Conservation (phyloP, 2,888 invertebrate species). For the Dioctria linearis region DNA sequence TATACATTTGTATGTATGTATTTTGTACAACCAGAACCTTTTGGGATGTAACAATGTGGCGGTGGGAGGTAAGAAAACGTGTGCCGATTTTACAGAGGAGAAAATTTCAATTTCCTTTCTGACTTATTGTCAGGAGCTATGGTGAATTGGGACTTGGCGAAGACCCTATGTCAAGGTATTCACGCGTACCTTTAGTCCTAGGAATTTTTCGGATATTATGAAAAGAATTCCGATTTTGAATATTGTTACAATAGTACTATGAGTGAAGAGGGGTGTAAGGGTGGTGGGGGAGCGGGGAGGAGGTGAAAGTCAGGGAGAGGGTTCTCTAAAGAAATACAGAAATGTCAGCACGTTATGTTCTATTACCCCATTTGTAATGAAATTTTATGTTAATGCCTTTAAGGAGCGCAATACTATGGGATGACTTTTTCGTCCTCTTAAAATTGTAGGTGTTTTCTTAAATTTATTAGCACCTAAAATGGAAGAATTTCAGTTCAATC, state of each 20-base stretch:
- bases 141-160: too few species aligned
- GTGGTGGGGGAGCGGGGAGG: too few species aligned
- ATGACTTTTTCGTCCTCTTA: conserved; percentile 19
- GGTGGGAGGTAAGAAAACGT: neutral
- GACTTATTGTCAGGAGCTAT: conserved; percentile 24
- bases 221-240: conserved; percentile 36
- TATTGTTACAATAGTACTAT: too few species aligned
- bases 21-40: too few species aligned
- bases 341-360: too few species aligned
- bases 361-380: too few species aligned
- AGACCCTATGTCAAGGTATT: conserved; percentile 16
- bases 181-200: conserved; percentile 20
- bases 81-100: neutral
- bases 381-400: too few species aligned
- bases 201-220: conserved; percentile 38
- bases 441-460: conserved; percentile 44
- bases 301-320: too few species aligned
- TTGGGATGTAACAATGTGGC: neutral
- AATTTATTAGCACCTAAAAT: conserved; percentile 57
- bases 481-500: neutral
- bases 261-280: too few species aligned
- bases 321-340: too few species aligned
- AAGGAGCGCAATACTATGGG: too few species aligned
- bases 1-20: too few species aligned
- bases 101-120: conserved; percentile 43